These are phyloP conservation scores for Apaloderma vittatum DNA, from an alignment of 2,113 vertebrate species.

Conservation along the genomic window DNA sequence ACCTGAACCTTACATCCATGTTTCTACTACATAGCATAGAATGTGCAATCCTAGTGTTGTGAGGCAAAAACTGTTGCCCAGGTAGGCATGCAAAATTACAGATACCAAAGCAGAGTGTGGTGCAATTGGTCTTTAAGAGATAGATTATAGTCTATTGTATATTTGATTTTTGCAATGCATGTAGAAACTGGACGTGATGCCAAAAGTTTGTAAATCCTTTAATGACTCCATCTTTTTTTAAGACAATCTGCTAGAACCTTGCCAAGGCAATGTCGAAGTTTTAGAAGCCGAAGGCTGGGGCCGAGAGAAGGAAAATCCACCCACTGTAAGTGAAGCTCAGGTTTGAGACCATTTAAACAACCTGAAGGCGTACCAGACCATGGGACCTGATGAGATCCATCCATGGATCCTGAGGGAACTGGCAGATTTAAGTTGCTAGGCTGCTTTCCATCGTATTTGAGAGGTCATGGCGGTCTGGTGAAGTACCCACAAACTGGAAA, in stretches of 20 bases:
- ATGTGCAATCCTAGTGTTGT: not conserved
- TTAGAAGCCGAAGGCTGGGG: too few species aligned
- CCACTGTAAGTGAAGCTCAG: too few species aligned
- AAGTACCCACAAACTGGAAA: too few species aligned
- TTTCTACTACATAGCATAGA: not conserved
- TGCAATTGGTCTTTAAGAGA: not conserved
- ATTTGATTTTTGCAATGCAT: not conserved
- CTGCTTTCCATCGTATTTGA: too few species aligned
- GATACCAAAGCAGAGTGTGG: accelerated
- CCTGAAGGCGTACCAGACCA: too few species aligned
- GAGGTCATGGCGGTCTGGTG: too few species aligned
- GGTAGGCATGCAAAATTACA: not conserved
- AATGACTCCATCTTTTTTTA: not conserved
- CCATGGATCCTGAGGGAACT: too few species aligned
- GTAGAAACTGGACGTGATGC: not conserved
- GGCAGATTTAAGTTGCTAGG: too few species aligned
- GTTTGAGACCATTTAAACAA: too few species aligned
- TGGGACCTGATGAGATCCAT: too few species aligned
- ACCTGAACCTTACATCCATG: not conserved
- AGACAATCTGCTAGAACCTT: not conserved
- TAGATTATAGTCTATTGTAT: not conserved
- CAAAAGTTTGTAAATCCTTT: not conserved
- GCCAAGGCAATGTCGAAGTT: not conserved
- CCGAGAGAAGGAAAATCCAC: too few species aligned
- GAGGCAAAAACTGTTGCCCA: not conserved